Conservation (phyloP, 2,797 vertebrate species). For the Lagothrix lagotricha region DNA sequence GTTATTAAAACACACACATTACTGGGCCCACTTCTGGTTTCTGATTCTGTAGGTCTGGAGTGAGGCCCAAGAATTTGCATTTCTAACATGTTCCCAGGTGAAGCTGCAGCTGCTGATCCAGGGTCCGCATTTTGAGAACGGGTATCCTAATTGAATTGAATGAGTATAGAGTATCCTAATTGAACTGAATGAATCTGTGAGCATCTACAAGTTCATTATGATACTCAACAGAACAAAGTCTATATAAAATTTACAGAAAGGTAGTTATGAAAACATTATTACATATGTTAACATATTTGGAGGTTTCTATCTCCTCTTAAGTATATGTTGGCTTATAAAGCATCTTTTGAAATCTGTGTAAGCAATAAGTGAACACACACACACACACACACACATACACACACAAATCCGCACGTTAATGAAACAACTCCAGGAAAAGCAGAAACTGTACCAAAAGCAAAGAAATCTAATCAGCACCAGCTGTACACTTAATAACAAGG, state of each 20-base stretch:
- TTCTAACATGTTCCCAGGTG: background rate
- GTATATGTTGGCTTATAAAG: background rate
- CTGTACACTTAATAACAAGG: background rate
- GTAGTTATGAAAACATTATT: background rate
- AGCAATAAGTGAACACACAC: background rate
- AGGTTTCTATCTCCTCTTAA: background rate
- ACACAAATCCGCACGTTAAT: background rate
- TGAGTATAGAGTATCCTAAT: background rate
- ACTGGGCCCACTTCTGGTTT: background rate
- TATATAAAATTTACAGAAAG: background rate
- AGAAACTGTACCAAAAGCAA: background rate
- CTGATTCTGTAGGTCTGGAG: background rate
- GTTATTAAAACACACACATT: background rate
- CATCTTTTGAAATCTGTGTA: background rate
- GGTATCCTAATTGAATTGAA: background rate
- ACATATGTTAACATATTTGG: background rate
- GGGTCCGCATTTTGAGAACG: background rate
- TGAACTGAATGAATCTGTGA: background rate
- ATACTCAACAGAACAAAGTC: background rate
- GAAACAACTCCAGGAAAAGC: constrained; percentile 27
- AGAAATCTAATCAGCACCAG: background rate
- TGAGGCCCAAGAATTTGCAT: background rate
- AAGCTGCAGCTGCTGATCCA: background rate
- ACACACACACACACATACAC: background rate
- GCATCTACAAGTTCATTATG: background rate